These are phyloP conservation scores for Urocolius indicus DNA, from an alignment of 2,113 vertebrate genomes.

Conservation along the genomic window DNA sequence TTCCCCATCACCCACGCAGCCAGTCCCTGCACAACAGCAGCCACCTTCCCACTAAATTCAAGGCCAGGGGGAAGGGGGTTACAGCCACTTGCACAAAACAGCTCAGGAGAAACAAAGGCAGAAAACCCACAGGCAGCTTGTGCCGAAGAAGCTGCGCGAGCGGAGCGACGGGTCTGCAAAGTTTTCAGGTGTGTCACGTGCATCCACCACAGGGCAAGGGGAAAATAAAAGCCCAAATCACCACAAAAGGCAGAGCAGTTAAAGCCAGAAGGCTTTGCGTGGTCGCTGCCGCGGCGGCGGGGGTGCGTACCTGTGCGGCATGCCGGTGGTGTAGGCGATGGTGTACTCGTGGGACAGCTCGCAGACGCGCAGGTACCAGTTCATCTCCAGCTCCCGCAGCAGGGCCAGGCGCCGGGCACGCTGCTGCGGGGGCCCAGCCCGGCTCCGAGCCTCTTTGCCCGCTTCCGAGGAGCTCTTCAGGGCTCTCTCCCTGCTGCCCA, in stretches of 20 bases:
- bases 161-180: background rate
- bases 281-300: too few relatives aligned
- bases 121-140: background rate
- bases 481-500: conserved; percentile 71
- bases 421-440: conserved; percentile 45
- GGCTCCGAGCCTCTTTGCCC: conserved; percentile 73
- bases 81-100: rapidly evolving
- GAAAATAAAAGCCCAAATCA: rapidly evolving
- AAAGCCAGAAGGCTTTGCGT: background rate
- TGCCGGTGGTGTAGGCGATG: conserved; percentile 84
- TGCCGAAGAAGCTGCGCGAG: rapidly evolving
- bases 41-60: rapidly evolving
- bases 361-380: conserved; percentile 89
- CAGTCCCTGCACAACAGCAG: background rate
- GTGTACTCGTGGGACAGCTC: conserved; percentile 86
- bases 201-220: rapidly evolving
- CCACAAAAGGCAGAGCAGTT: rapidly evolving
- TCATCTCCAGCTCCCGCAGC: conserved; percentile 90
- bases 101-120: background rate
- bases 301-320: conserved; percentile 89
- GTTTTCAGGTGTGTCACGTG: background rate
- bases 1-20: background rate
- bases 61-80: too few relatives aligned
- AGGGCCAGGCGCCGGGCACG: conserved; percentile 79
- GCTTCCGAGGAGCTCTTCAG: conserved; percentile 81